Conservation (phyloP, 2,797 vertebrate species). For the Notoglanidium macrostoma region DNA sequence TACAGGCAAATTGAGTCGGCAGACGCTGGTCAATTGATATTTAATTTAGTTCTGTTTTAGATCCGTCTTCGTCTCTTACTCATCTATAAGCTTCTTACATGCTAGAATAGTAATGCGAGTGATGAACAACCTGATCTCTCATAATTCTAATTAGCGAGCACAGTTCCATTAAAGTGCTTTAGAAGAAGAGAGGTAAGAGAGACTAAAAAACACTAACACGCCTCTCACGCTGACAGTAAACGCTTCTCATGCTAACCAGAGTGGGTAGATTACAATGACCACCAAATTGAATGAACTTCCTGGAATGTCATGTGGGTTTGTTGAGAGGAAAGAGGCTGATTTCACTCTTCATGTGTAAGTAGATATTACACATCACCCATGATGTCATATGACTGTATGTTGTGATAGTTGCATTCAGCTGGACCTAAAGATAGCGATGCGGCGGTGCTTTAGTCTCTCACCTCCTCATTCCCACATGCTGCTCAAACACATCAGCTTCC, state of each 20-base stretch:
- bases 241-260: background rate
- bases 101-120: background rate
- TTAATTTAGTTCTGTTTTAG: constrained; percentile 5
- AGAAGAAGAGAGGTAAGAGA: background rate
- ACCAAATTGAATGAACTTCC: background rate
- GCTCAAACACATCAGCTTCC: no score
- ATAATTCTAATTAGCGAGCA: background rate
- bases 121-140: background rate
- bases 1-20: background rate
- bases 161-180: background rate
- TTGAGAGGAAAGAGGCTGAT: background rate
- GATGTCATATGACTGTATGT: background rate
- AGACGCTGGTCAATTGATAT: constrained; percentile 19
- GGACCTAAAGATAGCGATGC: background rate
- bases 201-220: background rate
- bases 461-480: background rate
- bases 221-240: background rate
- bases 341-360: background rate
- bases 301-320: background rate
- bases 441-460: background rate
- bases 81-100: constrained; percentile 1
- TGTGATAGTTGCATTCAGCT: background rate
- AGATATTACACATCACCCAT: background rate
- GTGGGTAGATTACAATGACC: background rate
- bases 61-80: background rate